Evolutionary conservation across 37 sponge, comb jelly and placozoan species (phyloP).

Genomic region (Axinella damicornis): DNA sequence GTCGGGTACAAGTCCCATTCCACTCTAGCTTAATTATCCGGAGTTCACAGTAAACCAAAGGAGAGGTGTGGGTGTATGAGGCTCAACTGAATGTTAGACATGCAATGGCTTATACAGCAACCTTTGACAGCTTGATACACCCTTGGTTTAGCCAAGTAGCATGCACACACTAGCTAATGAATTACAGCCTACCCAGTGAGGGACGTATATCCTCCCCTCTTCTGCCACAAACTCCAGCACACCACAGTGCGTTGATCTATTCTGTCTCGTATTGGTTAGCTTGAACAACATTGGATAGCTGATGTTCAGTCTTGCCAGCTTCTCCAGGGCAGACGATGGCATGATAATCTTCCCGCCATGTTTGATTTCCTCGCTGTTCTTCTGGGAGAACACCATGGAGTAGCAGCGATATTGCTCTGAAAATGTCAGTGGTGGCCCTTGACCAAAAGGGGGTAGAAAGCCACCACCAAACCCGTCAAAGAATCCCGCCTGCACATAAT

Average conservation of each 20-base stretch:
- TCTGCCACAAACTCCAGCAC: slow-evolving; percentile 99
- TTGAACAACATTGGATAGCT: slow-evolving; percentile 97
- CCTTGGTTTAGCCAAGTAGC: too few relatives aligned
- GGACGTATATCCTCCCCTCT: slow-evolving; percentile 94
- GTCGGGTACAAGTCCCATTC: too few relatives aligned
- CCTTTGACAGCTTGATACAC: too few relatives aligned
- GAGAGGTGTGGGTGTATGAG: too few relatives aligned
- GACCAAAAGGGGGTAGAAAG: not conserved
- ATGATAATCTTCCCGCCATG: slow-evolving; percentile 97
- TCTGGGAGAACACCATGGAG: slow-evolving; percentile 75
- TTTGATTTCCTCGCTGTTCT: slow-evolving; percentile 71
- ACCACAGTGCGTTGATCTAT: slow-evolving; percentile 83
- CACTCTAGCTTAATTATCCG: too few relatives aligned
- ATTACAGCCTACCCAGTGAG: slow-evolving; percentile 88
- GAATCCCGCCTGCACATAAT: too few relatives aligned
- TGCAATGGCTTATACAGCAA: too few relatives aligned
- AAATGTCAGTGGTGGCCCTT: slow-evolving; percentile 36
- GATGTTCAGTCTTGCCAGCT: slow-evolving; percentile 70
- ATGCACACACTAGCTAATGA: too few relatives aligned
- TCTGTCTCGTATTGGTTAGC: slow-evolving; percentile 53
- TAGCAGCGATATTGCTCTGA: slow-evolving; percentile 69
- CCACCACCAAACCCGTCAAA: too few relatives aligned
- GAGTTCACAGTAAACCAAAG: too few relatives aligned
- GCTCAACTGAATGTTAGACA: too few relatives aligned
- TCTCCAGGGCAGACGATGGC: slow-evolving; percentile 96